These are phyloP conservation scores for Cabera pusaria DNA, from an alignment of 2,888 invertebrate species.

Conservation along the genomic window DNA sequence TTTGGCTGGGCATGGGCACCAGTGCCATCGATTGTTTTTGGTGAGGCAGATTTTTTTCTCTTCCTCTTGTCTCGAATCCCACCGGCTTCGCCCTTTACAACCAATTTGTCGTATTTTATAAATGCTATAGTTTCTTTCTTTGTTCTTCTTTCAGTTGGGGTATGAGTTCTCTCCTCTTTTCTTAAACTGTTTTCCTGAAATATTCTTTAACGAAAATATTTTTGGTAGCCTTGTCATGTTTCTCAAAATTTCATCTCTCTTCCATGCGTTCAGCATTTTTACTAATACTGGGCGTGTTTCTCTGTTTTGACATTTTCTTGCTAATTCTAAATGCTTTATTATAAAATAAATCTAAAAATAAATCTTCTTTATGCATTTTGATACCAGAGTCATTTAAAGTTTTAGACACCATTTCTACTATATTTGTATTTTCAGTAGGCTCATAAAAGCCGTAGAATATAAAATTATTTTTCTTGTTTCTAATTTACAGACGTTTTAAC, in stretches of 20 bases:
- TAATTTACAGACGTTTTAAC: conserved; percentile 8
- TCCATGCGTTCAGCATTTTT: conserved; percentile 14
- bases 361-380: conserved; percentile 1
- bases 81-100: neutral
- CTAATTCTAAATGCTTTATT: conserved; percentile 6
- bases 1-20: conserved; percentile 1
- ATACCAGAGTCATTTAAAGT: neutral
- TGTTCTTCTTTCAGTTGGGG: conserved; percentile 16
- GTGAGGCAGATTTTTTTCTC: conserved; percentile 2
- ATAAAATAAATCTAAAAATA: no score
- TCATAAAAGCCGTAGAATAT: conserved; percentile 1
- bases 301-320: conserved; percentile 5
- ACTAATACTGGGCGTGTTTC: conserved; percentile 14
- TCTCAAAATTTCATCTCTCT: conserved; percentile 12
- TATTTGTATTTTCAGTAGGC: neutral
- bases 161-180: conserved; percentile 23
- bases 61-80: conserved; percentile 1
- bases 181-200: conserved; percentile 15
- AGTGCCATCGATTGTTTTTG: neutral
- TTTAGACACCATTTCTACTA: conserved; percentile 2
- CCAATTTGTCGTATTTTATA: conserved; percentile 8
- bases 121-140: conserved; percentile 11
- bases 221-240: conserved; percentile 11
- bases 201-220: conserved; percentile 18
- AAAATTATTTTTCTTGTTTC: conserved; percentile 7